Base-by-base conservation (phyloP, 2,113 vertebrate genomes). In the Accipiter virgatus region DNA sequence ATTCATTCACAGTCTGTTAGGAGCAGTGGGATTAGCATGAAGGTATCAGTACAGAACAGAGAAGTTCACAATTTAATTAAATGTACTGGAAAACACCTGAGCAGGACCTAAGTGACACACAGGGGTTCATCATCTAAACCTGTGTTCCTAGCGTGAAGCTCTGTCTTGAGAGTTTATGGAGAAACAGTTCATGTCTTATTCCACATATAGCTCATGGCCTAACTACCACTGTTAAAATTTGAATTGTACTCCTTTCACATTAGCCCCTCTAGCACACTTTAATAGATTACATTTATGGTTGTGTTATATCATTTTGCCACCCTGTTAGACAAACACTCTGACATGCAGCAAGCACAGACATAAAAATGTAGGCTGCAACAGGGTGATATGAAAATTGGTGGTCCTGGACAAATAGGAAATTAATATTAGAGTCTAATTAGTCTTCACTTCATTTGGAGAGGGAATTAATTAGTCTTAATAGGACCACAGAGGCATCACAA, bases 391-490 rank as follows among this genome's bases (percentile, higher is more conserved):
- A 84, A 90, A 93, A 87, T 77, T 11, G 75, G 56, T 36, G 14
- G 29, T 42, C 67, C 68, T 58, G 59, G 52, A 77, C 63, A 88
- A 85, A 85, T 15, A 63, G 53, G 23, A 81, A 90, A 90, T 84
- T 53, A 85, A 32, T 85, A 91, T 90, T 85, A 73, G 67, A 77
- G 22, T 43, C 59, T 81, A 85, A 73, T 81, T 78, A 73, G 65
- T 81, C 68, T 85, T 88, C 10, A 25, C 77, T 93, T 78, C 38
- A 68, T 53, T 63, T 68, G 38, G 65, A 85, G 43, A 68, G 58
- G n/a, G 63, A 90, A 88, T 77, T 74, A 92, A 89, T 89, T 88
- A 68, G n/a, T 73, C 43, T 85, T 78, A 93, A 91, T 81, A 68
- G 74, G 59, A 50, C 86, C 53, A 68, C 55, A 73, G 90, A 81